These are phyloP conservation scores for Vicugna pacos DNA, from an alignment of 2,113 vertebrate genomes.

Conservation along the genomic window DNA sequence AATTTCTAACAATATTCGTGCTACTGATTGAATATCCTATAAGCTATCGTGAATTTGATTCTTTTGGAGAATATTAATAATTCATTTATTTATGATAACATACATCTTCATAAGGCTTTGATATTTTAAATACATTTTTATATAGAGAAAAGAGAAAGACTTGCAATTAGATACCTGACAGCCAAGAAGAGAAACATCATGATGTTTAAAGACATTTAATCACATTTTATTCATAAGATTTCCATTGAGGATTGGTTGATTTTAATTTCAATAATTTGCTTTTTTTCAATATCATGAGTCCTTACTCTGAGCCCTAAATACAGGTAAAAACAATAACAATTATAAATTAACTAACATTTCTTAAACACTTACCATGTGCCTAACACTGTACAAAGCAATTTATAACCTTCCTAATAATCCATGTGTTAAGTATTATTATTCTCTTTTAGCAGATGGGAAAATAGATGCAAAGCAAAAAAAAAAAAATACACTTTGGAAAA, in stretches of 20 bases:
- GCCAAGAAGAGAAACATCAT: background rate
- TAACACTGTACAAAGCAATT: background rate
- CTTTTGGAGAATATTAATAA: background rate
- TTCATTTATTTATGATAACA: background rate
- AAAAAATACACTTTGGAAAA: background rate
- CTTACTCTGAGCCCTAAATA: background rate
- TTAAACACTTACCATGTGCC: background rate
- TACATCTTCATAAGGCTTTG: background rate
- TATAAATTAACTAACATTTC: slow-evolving; percentile 38
- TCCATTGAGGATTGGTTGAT: background rate
- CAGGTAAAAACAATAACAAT: background rate
- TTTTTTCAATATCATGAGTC: background rate
- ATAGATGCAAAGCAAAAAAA: background rate
- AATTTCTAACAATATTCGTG: background rate
- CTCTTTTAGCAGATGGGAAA: background rate
- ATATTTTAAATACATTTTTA: background rate
- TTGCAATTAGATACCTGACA: background rate
- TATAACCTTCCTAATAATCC: background rate
- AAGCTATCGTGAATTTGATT: background rate
- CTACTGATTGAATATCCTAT: background rate
- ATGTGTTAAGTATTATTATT: background rate
- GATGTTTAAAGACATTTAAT: background rate
- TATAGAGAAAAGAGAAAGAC: background rate
- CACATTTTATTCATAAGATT: background rate
- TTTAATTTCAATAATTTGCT: background rate